phyloP scores from a whole-genome alignment of 2,797 vertebrate genomes.

The Gymnodraco acuticeps region DNA sequence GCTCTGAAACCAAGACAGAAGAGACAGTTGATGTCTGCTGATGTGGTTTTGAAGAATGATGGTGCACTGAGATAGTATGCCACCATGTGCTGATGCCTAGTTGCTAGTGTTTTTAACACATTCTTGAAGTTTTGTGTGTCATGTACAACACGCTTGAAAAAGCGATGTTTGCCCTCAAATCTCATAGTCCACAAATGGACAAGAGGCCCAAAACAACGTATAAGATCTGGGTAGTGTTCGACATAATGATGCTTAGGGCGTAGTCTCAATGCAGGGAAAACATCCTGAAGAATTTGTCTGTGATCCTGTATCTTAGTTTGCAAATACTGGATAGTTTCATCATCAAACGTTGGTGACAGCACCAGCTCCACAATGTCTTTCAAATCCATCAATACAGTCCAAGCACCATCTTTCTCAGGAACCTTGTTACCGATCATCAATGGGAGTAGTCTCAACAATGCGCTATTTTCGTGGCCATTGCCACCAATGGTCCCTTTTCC shows the following conservation, averaged over 20 bases:
- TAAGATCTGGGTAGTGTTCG: background rate
- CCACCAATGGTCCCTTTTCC: too few species aligned
- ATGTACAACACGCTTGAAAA: background rate
- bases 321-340: background rate
- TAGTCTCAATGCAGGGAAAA: background rate
- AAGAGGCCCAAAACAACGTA: background rate
- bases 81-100: background rate
- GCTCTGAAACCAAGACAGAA: background rate
- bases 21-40: constrained; percentile 2
- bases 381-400: constrained; percentile 23
- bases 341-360: background rate
- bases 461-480: too few species aligned
- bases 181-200: constrained; percentile 25
- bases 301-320: background rate
- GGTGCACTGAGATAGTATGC: background rate
- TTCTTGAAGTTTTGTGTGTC: constrained; percentile 20
- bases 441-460: too few species aligned
- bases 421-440: too few species aligned
- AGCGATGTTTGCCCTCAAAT: background rate
- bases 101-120: background rate
- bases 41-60: constrained; percentile 7
- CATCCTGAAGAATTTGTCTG: background rate
- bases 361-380: constrained; percentile 4
- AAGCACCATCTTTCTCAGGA: too few species aligned
- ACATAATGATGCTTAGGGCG: background rate